A percentile compares a stretch with the other conserved stretches of the same genome.
Evolutionary conservation across 2,113 vertebrate genomes (phyloP).

Genomic region (Rhineura floridana): DNA sequence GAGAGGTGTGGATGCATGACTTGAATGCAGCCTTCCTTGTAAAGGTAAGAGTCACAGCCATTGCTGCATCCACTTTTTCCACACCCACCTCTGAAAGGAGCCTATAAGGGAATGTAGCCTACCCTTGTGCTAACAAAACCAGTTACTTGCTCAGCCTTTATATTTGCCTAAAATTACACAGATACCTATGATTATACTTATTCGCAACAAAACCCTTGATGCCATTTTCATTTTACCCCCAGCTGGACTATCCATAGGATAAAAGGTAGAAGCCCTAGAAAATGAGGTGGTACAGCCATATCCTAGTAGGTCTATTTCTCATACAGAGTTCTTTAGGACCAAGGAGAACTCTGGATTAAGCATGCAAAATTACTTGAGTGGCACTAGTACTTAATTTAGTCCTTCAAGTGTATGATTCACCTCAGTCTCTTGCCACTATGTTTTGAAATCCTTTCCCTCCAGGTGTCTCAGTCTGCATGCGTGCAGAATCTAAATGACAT

Average conservation of each 20-base stretch:
- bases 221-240: no score
- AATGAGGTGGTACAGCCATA: neutral
- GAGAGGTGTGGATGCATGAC: no score
- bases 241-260: neutral
- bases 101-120: no score
- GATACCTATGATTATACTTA: no score
- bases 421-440: neutral
- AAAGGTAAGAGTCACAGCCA: no score
- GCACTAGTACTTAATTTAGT: slow-evolving; percentile 6
- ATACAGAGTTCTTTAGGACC: neutral
- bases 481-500: slow-evolving; percentile 14
- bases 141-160: no score
- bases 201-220: no score
- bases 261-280: neutral
- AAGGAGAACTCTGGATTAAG: neutral
- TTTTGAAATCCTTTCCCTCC: slow-evolving; percentile 14
- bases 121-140: no score
- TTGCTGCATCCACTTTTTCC: no score
- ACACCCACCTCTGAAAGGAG: no score
- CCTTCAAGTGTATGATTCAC: slow-evolving; percentile 16
- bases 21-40: no score
- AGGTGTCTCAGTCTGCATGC: neutral
- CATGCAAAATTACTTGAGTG: neutral
- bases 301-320: neutral
- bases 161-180: no score